Evolutionary conservation across 2,888 invertebrate genomes (phyloP), one percentile per base, ranked within the genome.

Genomic region (Drosophila quinaria): DNA sequence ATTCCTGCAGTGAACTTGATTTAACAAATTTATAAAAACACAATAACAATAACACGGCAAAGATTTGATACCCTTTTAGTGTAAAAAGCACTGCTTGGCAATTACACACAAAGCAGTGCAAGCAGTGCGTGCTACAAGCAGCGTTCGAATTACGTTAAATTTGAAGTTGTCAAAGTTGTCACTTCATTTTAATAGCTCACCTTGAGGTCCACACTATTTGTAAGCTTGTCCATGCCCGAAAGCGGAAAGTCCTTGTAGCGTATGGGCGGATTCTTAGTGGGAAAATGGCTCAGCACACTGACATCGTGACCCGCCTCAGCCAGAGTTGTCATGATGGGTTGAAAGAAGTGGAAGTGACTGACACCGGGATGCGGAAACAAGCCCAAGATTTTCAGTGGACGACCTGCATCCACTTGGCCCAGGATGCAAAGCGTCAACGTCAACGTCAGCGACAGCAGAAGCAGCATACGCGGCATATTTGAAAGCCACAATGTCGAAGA

Each of bases 331-430:
- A 94, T 89, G 9, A 94, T 91, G 9, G 93, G 91, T 69, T 93
- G 93, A 65, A 93, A 93, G 83, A 93, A 93, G 29, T 92, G 90
- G 84, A 93, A 93, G 79, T 94, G 94, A 68, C 93, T 94, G 19
- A 92, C 73, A 6, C 92, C 93, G 4, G 92, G 92, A 87, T 93
- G 92, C 2, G 93, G 93, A 81, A 94, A 93, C 35, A 94, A 58
- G 8, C 93, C 93, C 17, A 93, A 82, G 31, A 93, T 90, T 51
- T 92, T 91, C 0, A 90, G 69, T 46, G 80, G 90, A 8, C 76
- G 70, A 13, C 78, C 78, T 58, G 84, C 87, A 44, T 80, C 62
- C 41, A 69, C 75, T 9, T 44, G 25, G 19, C 42, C 54, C n/a
- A 68, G 44, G 35, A 46, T 33, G 51, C 64, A 61, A 13, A 70